Conservation (phyloP, 1,140 invertebrate species). For the Teleogryllus occipitalis region DNA sequence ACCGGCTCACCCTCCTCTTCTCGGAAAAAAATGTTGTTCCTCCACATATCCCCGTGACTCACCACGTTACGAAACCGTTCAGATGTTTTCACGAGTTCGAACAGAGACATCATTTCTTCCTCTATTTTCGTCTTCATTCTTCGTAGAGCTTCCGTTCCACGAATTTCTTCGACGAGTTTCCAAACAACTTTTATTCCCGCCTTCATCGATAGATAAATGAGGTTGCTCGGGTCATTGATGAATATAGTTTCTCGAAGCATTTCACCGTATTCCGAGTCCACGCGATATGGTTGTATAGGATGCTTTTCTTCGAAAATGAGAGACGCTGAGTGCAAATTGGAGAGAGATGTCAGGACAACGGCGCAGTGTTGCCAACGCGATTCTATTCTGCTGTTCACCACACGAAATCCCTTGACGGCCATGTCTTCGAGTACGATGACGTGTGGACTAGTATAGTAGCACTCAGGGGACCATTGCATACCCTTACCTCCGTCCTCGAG, state of each 20-base stretch:
- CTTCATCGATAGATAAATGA: slow-evolving; percentile 13
- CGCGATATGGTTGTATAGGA: background rate
- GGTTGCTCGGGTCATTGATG: slow-evolving; percentile 12
- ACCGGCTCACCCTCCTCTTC: slow-evolving; percentile 7
- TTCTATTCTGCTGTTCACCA: background rate
- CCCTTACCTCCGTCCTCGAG: no score
- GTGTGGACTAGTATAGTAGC: slow-evolving; percentile 7
- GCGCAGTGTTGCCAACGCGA: slow-evolving; percentile 16
- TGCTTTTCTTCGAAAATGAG: slow-evolving; percentile 19
- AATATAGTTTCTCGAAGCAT: slow-evolving; percentile 6
- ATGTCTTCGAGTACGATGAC: slow-evolving; percentile 17
- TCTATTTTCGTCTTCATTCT: slow-evolving; percentile 8
- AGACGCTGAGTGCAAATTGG: slow-evolving; percentile 14
- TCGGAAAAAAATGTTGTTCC: slow-evolving; percentile 10
- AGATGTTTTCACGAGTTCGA: slow-evolving; percentile 17
- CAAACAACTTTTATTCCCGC: slow-evolving; percentile 14
- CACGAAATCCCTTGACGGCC: slow-evolving; percentile 9
- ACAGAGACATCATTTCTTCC: background rate
- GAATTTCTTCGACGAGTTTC: background rate
- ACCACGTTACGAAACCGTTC: slow-evolving; percentile 14
- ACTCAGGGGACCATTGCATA: background rate
- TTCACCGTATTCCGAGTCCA: background rate
- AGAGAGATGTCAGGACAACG: slow-evolving; percentile 13
- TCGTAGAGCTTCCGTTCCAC: background rate
- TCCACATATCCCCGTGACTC: slow-evolving; percentile 11